Percentiles rank a stretch among this genome's conserved stretches.
These are phyloP conservation scores for Cuculus canorus DNA, from an alignment of 2,797 vertebrate genomes.

Conservation along the genomic window DNA sequence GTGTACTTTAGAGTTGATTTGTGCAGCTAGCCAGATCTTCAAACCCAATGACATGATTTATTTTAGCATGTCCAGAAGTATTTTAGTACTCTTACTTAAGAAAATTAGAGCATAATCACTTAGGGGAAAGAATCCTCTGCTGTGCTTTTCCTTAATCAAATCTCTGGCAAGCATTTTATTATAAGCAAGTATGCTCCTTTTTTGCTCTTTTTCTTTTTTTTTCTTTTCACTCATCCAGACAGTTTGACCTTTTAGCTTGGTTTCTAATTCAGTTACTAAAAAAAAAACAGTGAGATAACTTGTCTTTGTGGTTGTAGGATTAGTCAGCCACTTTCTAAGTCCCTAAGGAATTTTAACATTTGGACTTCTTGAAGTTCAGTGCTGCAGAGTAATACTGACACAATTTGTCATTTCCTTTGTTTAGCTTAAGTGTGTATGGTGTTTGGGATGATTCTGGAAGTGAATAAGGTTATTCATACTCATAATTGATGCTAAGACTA, in stretches of 20 bases:
- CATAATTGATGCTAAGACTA: not conserved
- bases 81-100: conserved; percentile 68
- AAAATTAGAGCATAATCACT: conserved; percentile 70
- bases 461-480: not conserved
- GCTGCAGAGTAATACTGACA: not conserved
- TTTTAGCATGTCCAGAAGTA: conserved; percentile 57
- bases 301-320: conserved; percentile 39
- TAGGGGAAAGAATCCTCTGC: conserved; percentile 2
- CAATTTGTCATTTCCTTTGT: conserved; percentile 35
- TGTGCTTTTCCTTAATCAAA: conserved; percentile 63
- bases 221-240: not conserved
- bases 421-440: not conserved
- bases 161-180: conserved; percentile 41
- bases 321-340: conserved; percentile 40
- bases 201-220: not conserved
- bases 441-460: not conserved
- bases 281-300: conserved; percentile 1
- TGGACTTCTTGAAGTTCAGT: not conserved
- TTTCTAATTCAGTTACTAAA: conserved; percentile 62
- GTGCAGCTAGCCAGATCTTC: conserved; percentile 22
- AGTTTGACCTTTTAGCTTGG: conserved; percentile 41
- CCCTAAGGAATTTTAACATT: conserved; percentile 34
- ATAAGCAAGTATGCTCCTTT: not conserved
- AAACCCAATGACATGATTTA: conserved; percentile 56
- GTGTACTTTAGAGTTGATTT: conserved; percentile 11